Conservation (phyloP, 1,140 invertebrate species). For the Drosophila varians region DNA sequence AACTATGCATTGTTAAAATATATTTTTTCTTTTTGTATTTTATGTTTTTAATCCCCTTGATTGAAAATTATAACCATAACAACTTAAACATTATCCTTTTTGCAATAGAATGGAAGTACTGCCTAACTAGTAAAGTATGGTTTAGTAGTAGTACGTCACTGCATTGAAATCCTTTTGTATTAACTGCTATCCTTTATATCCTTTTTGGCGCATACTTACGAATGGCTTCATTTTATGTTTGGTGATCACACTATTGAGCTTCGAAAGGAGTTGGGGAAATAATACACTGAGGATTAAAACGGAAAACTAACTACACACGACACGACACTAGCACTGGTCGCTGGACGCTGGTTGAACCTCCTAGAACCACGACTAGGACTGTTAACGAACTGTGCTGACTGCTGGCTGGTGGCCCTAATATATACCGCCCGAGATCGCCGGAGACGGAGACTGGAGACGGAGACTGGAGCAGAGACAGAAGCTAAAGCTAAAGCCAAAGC, state of each 20-base stretch:
- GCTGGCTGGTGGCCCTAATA: conserved; percentile 71
- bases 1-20: too few relatives aligned
- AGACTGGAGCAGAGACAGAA: conserved; percentile 30
- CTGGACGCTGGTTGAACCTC: conserved; percentile 81
- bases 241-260: conserved; percentile 61
- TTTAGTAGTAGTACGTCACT: too few relatives aligned
- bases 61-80: too few relatives aligned
- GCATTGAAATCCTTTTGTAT: too few relatives aligned
- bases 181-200: conserved; percentile 29
- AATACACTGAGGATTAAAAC: conserved; percentile 26
- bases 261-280: conserved; percentile 28
- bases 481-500: conserved; percentile 2
- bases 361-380: conserved; percentile 84
- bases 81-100: too few relatives aligned
- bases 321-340: conserved; percentile 54
- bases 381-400: conserved; percentile 83
- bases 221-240: conserved; percentile 71
- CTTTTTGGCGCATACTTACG: conserved; percentile 55
- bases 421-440: conserved; percentile 66
- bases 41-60: too few relatives aligned
- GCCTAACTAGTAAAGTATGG: too few relatives aligned
- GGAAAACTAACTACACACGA: conserved; percentile 60
- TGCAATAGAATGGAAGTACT: too few relatives aligned
- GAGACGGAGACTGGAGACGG: not conserved
- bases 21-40: too few relatives aligned